Conservation (phyloP, 2,888 invertebrate genomes). For the Malacosoma neustria region DNA sequence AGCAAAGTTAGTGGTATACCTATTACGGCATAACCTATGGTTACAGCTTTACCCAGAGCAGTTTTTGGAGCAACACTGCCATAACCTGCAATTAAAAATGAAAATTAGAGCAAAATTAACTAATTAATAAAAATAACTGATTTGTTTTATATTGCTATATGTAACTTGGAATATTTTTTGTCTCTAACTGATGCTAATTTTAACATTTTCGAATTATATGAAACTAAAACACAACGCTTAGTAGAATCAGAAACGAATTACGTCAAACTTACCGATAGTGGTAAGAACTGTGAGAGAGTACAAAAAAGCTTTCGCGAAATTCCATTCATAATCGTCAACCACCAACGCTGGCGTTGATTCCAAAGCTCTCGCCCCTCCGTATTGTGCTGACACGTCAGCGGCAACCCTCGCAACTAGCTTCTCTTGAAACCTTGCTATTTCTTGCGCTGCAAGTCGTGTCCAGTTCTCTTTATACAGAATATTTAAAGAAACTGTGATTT, state of each 20-base stretch:
- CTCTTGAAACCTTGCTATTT: conserved; percentile 83
- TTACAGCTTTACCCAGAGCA: conserved; percentile 91
- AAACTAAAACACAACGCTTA: too few species aligned
- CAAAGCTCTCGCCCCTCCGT: conserved; percentile 55
- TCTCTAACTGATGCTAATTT: too few species aligned
- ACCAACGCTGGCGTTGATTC: conserved; percentile 58
- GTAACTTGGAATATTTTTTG: too few species aligned
- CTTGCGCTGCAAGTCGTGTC: conserved; percentile 86
- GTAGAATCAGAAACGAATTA: conserved; percentile 5
- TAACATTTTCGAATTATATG: too few species aligned
- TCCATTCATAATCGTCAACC: conserved; percentile 84
- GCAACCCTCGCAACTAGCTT: conserved; percentile 85
- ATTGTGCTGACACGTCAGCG: conserved; percentile 81
- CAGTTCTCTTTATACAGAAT: conserved; percentile 93
- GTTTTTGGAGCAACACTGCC: conserved; percentile 95
- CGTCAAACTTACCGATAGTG: conserved; percentile 81
- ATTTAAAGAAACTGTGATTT: conserved; percentile 89
- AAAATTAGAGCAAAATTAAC: too few species aligned
- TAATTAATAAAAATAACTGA: too few species aligned
- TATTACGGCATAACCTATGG: conserved; percentile 90
- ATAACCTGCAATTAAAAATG: conserved; percentile 86
- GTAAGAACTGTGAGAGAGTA: conserved; percentile 96
- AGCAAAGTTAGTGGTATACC: conserved; percentile 92
- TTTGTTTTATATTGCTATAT: too few species aligned
- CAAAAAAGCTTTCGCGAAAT: conserved; percentile 91